These are phyloP conservation scores for Rhysida immarginata DNA, from an alignment of 1,140 invertebrate species.

Conservation along the genomic window DNA sequence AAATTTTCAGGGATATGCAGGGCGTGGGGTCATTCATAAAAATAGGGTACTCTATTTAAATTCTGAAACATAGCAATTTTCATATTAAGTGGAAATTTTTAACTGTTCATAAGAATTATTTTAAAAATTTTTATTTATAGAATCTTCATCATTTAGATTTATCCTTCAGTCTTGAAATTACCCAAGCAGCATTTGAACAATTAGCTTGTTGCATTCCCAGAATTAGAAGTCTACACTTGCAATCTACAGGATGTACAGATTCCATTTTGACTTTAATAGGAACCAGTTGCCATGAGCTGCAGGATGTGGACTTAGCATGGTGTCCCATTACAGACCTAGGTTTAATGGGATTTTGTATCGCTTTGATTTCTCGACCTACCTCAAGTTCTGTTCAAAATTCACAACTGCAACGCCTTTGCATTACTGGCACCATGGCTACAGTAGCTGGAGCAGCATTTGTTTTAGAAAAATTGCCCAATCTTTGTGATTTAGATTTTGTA, in stretches of 20 bases:
- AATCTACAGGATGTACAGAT: not conserved
- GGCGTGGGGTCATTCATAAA: no score
- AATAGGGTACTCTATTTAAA: no score
- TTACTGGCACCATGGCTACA: not conserved
- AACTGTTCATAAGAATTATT: no score
- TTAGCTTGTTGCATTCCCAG: not conserved
- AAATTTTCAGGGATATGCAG: no score
- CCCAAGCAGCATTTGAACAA: not conserved
- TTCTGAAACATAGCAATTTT: no score
- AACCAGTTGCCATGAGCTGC: not conserved
- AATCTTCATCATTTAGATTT: not conserved
- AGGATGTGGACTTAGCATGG: not conserved
- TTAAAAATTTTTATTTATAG: not conserved
- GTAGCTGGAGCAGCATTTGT: not conserved
- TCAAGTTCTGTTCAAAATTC: not conserved
- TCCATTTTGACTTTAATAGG: not conserved
- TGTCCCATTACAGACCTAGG: not conserved
- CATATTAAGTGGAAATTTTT: no score
- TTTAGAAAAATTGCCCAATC: not conserved
- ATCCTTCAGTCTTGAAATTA: not conserved
- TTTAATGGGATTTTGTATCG: not conserved
- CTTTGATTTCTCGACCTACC: not conserved
- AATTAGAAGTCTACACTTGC: not conserved
- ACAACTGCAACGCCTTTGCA: not conserved
- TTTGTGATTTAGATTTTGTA: not conserved